Conservation (phyloP, 2,113 vertebrate genomes). For the Formicarius rufipectus region DNA sequence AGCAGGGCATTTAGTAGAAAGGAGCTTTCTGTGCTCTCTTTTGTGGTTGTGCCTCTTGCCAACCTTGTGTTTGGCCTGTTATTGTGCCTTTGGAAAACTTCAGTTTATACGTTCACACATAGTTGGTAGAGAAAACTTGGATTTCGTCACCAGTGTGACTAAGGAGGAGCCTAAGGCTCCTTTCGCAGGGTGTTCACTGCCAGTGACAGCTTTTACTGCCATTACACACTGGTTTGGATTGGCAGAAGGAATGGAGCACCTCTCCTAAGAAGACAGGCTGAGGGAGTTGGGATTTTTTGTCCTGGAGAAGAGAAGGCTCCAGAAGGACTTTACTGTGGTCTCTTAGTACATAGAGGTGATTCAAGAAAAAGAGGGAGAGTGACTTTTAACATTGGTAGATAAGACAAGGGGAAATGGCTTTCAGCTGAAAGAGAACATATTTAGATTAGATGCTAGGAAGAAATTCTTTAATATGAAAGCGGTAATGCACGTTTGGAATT, state of each 20-base stretch:
- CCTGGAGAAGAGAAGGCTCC: background rate
- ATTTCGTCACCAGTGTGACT: background rate
- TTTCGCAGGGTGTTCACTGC: accelerated
- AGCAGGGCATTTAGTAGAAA: background rate
- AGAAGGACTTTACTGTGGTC: background rate
- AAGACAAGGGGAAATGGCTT: background rate
- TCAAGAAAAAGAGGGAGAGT: background rate
- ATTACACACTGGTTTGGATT: background rate
- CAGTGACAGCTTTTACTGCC: background rate
- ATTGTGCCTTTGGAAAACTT: background rate
- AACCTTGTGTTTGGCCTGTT: background rate
- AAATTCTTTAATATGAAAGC: background rate
- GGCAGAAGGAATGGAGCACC: background rate
- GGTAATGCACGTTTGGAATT: background rate
- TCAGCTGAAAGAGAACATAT: background rate
- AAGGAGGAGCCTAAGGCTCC: accelerated
- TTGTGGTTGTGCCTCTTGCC: background rate
- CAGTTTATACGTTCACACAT: accelerated
- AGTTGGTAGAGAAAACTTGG: background rate
- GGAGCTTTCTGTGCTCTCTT: background rate
- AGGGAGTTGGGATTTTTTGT: background rate
- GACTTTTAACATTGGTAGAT: background rate
- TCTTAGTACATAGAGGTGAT: background rate
- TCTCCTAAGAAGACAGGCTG: background rate
- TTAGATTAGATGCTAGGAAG: background rate